Percentiles rank a stretch among this genome's conserved stretches.
Conservation (phyloP, 2,113 vertebrate species). For the Ammospiza nelsoni region DNA sequence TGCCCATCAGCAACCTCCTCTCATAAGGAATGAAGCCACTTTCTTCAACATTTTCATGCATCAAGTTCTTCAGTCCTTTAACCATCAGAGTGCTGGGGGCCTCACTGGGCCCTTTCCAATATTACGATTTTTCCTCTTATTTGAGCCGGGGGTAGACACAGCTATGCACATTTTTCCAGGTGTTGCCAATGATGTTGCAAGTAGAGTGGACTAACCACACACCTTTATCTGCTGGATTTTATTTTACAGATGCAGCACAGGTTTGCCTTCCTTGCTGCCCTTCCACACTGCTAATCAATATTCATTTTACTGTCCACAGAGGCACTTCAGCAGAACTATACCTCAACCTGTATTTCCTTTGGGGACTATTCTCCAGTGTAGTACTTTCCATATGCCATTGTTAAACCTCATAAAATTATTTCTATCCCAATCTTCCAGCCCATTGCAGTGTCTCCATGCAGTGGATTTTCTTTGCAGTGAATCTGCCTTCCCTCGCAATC, state of each 20-base stretch:
- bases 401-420: neutral
- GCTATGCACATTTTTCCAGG: neutral
- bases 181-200: neutral
- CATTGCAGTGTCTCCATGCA: neutral
- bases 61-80: neutral
- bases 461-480: neutral
- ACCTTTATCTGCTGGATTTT: neutral
- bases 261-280: neutral
- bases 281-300: neutral
- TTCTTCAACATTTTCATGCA: neutral
- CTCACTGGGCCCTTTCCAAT: neutral
- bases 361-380: neutral
- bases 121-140: neutral
- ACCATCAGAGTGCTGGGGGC: neutral
- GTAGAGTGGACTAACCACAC: neutral
- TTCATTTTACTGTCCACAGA: neutral
- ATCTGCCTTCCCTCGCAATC: neutral
- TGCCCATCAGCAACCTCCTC: neutral
- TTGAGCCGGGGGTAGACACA: neutral
- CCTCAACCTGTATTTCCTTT: neutral
- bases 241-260: neutral
- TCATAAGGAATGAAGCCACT: neutral
- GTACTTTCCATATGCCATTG: neutral
- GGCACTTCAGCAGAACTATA: neutral
- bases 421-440: neutral